Conservation (phyloP, 2,888 invertebrate genomes). For the Lomographa bimaculata region DNA sequence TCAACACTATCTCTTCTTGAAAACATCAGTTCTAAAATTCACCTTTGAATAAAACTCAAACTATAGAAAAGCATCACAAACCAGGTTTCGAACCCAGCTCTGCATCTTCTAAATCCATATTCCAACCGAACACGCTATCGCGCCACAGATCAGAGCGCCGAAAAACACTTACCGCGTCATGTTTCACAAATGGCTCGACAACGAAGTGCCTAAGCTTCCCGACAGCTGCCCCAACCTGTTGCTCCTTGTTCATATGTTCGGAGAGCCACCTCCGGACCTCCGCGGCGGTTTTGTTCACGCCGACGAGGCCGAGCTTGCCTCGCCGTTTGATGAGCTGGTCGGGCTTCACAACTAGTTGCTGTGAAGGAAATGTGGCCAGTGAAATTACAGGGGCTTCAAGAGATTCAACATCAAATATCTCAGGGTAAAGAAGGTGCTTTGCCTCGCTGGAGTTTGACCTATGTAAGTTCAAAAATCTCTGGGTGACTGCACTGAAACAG, state of each 20-base stretch:
- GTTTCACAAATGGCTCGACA: slow-evolving; percentile 97
- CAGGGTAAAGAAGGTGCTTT: too few relatives aligned
- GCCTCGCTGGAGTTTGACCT: too few relatives aligned
- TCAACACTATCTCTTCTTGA: too few relatives aligned
- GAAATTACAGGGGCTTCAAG: too few relatives aligned
- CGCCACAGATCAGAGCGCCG: neutral
- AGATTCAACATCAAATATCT: too few relatives aligned
- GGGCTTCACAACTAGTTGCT: slow-evolving; percentile 98
- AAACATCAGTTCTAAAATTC: too few relatives aligned
- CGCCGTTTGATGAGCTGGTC: slow-evolving; percentile 99
- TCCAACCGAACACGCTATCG: too few relatives aligned
- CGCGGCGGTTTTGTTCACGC: slow-evolving; percentile 93
- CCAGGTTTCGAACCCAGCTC: neutral
- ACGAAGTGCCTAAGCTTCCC: slow-evolving; percentile 97
- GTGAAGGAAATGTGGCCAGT: slow-evolving; percentile 33
- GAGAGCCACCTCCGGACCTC: slow-evolving; percentile 94
- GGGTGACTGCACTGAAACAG: too few relatives aligned
- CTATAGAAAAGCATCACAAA: too few relatives aligned
- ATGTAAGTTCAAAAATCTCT: too few relatives aligned
- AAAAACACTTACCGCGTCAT: slow-evolving; percentile 87
- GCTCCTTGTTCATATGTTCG: slow-evolving; percentile 92
- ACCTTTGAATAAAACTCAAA: too few relatives aligned
- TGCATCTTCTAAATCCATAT: neutral
- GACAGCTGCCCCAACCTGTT: slow-evolving; percentile 92
- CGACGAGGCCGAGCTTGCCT: slow-evolving; percentile 98